phyloP scores from a whole-genome alignment of 2,888 invertebrate genomes.

The Oscheius myriophilus region DNA sequence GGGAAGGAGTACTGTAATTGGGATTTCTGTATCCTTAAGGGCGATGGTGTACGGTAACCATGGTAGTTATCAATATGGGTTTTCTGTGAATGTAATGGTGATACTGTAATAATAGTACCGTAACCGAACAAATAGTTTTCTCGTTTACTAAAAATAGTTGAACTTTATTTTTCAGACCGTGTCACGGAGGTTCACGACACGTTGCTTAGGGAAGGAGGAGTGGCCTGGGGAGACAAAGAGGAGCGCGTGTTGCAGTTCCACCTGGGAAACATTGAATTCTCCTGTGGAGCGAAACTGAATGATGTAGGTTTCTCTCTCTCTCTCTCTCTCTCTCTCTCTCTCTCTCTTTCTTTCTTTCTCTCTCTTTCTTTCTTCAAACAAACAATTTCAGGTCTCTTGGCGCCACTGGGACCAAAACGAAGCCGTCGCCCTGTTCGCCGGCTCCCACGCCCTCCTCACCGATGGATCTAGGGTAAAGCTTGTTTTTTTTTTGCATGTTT shows the following conservation, averaged over 20 bases:
- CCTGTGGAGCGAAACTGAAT: constrained; percentile 72
- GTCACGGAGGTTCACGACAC: constrained; percentile 29
- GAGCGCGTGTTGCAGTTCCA: constrained; percentile 72
- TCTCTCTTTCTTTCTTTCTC: too few relatives aligned
- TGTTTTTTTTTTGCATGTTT: too few relatives aligned
- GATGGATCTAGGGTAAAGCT: constrained; percentile 70
- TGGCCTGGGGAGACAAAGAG: constrained; percentile 36
- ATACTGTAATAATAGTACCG: not conserved
- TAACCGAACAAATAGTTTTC: constrained; percentile 12
- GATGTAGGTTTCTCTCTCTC: constrained; percentile 34
- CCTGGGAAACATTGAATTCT: constrained; percentile 73
- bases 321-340: not conserved
- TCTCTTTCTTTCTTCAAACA: too few relatives aligned
- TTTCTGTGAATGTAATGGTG: too few relatives aligned
- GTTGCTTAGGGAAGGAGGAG: constrained; percentile 30
- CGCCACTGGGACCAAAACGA: constrained; percentile 74
- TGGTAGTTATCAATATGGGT: too few relatives aligned
- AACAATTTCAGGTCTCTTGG: constrained; percentile 33
- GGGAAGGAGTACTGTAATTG: too few relatives aligned
- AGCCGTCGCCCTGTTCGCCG: constrained; percentile 73
- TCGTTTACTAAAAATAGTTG: too few relatives aligned
- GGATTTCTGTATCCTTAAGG: too few relatives aligned
- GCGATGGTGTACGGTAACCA: too few relatives aligned
- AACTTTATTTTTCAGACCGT: constrained; percentile 30
- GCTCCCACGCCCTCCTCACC: constrained; percentile 71